A percentile compares a stretch with the other conserved stretches of the same genome.
These are phyloP conservation scores for Gambusia yucatana DNA, from an alignment of 2,797 vertebrate species.

Conservation along the genomic window DNA sequence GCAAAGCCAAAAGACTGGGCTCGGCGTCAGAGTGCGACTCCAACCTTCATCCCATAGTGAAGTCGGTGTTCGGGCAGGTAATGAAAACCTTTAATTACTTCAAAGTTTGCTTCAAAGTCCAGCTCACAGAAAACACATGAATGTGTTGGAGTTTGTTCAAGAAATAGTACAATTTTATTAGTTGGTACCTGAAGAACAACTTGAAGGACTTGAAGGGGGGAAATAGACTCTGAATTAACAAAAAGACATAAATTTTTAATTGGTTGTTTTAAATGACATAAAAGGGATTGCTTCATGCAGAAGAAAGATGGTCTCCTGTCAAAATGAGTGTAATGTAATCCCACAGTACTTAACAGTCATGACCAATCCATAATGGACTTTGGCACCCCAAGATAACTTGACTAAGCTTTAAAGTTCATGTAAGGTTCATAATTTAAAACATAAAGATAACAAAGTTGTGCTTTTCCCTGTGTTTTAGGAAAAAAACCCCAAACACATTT, in stretches of 20 bases:
- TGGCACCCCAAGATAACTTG: background rate
- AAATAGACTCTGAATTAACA: background rate
- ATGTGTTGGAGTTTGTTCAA: background rate
- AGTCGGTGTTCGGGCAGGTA: slow-evolving; percentile 87
- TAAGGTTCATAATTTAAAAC: background rate
- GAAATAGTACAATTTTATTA: background rate
- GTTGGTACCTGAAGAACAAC: background rate
- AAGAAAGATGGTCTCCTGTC: background rate
- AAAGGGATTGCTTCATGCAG: background rate
- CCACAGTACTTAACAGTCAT: background rate
- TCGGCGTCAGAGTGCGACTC: slow-evolving; percentile 71
- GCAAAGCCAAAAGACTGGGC: slow-evolving; percentile 79
- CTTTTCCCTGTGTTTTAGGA: background rate
- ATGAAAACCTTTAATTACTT: slow-evolving; percentile 8
- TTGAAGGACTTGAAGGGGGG: background rate
- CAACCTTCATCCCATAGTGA: slow-evolving; percentile 91
- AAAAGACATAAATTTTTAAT: background rate
- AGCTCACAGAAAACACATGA: background rate
- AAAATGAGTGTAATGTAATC: background rate
- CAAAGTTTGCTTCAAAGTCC: background rate
- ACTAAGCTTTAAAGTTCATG: background rate
- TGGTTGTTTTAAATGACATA: background rate
- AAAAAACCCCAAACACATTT: background rate
- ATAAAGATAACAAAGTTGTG: background rate
- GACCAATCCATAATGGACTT: background rate